Conservation (phyloP, 2,797 vertebrate genomes). For the Mastacembelus armatus region DNA sequence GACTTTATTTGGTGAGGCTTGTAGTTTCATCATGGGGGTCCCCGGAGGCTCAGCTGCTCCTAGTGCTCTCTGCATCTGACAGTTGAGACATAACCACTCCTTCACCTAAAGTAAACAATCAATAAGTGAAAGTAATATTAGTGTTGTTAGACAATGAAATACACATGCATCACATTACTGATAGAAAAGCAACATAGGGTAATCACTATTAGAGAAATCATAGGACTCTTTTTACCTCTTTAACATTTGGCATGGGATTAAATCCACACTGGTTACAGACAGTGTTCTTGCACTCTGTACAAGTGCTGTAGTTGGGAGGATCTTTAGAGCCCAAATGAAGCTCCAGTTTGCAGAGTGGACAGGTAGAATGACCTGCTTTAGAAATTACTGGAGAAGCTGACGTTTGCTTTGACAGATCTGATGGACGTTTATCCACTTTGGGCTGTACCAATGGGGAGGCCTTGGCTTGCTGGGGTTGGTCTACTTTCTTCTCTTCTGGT, state of each 20-base stretch:
- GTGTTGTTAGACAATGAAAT: neutral
- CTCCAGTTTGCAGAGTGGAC: conserved; percentile 93
- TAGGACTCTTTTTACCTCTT: conserved; percentile 83
- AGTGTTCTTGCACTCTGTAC: conserved; percentile 92
- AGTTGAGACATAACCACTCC: conserved; percentile 97
- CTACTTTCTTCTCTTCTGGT: conserved; percentile 61
- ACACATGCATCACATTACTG: neutral
- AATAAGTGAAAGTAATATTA: conserved; percentile 1
- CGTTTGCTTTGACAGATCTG: conserved; percentile 51
- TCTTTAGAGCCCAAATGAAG: conserved; percentile 89
- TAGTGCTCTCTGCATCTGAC: conserved; percentile 95
- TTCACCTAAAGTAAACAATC: conserved; percentile 58
- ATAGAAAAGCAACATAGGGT: no score
- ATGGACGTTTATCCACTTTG: conserved; percentile 57
- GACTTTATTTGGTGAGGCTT: conserved; percentile 72
- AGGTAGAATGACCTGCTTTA: conserved; percentile 72
- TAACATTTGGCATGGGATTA: conserved; percentile 92
- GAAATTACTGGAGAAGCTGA: conserved; percentile 58
- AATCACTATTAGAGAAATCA: no score
- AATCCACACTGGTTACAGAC: conserved; percentile 98
- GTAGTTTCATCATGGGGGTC: conserved; percentile 73
- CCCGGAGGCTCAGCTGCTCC: conserved; percentile 85
- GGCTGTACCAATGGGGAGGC: conserved; percentile 39
- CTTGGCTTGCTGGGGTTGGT: conserved; percentile 53
- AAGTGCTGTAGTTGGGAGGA: conserved; percentile 91